These are phyloP conservation scores for Ischnus inquisitorius DNA, from an alignment of 2,888 invertebrate species.

Conservation along the genomic window DNA sequence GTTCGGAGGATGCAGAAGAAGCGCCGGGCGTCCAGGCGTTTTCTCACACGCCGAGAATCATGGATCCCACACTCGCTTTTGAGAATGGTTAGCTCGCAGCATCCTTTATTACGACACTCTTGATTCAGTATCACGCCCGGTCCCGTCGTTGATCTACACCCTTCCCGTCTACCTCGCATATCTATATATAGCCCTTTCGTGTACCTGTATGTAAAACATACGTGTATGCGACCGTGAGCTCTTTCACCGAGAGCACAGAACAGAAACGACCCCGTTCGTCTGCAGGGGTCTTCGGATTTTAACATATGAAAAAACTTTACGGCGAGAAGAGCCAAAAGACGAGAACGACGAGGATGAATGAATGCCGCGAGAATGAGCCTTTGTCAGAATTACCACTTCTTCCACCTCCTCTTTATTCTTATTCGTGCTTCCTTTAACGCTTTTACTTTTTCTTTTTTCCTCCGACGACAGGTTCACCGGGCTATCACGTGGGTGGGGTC, in stretches of 20 bases:
- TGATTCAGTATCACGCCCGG: slow-evolving; percentile 84
- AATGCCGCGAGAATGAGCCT: slow-evolving; percentile 45
- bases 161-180: not conserved
- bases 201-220: slow-evolving; percentile 29
- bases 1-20: slow-evolving; percentile 10
- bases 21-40: not conserved
- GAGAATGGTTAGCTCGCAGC: slow-evolving; percentile 73
- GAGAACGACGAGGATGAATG: slow-evolving; percentile 59
- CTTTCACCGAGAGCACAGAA: slow-evolving; percentile 32
- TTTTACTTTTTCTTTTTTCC: slow-evolving; percentile 23
- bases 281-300: slow-evolving; percentile 44
- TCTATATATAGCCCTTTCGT: not conserved
- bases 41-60: slow-evolving; percentile 45
- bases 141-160: slow-evolving; percentile 23
- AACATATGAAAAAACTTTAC: slow-evolving; percentile 63
- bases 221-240: slow-evolving; percentile 28
- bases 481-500: slow-evolving; percentile 56
- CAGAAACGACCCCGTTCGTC: slow-evolving; percentile 53
- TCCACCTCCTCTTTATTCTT: slow-evolving; percentile 22
- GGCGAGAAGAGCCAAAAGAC: slow-evolving; percentile 37
- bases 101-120: slow-evolving; percentile 84
- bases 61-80: slow-evolving; percentile 83
- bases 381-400: slow-evolving; percentile 66
- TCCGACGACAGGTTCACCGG: slow-evolving; percentile 62
- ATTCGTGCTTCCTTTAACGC: slow-evolving; percentile 29